Evolutionary conservation across 2,113 vertebrate genomes (phyloP).

Genomic region (Stegostoma tigrinum): DNA sequence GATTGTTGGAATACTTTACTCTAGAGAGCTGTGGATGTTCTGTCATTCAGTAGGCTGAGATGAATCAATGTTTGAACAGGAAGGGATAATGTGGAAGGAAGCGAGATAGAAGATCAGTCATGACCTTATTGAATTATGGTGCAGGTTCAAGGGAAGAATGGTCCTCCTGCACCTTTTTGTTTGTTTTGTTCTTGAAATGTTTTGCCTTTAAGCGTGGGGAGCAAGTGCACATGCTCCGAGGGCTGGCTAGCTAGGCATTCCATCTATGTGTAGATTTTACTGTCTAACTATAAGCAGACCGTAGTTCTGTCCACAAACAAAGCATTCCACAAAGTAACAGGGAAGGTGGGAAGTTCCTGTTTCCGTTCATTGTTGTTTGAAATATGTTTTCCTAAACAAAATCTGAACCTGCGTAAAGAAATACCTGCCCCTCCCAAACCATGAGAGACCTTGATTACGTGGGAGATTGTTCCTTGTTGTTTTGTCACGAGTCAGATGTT

Average conservation of each 20-base stretch:
- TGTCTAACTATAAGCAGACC: not conserved
- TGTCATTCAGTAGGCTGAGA: not conserved
- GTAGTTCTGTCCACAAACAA: not conserved
- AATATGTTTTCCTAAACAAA: not conserved
- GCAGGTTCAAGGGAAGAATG: not conserved
- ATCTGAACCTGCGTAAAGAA: not conserved
- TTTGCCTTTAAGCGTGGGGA: not conserved
- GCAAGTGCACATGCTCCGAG: not conserved
- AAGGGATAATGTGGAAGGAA: not conserved
- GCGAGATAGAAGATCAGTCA: not conserved
- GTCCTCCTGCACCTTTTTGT: not conserved
- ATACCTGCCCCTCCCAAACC: not conserved
- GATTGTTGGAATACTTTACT: not conserved
- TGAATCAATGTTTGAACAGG: not conserved
- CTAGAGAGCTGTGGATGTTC: not conserved
- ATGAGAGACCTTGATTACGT: too few species aligned
- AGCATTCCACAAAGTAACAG: not conserved
- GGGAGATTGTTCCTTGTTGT: not conserved
- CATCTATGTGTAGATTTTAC: not conserved
- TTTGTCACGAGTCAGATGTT: not conserved
- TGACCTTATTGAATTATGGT: not conserved
- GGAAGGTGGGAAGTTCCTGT: conserved; percentile 9
- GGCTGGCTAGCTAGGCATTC: not conserved
- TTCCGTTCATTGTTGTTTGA: conserved; percentile 20
- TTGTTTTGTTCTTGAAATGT: not conserved